Evolutionary conservation across 2,888 invertebrate genomes (phyloP).

Genomic region (Drosophila mettleri): DNA sequence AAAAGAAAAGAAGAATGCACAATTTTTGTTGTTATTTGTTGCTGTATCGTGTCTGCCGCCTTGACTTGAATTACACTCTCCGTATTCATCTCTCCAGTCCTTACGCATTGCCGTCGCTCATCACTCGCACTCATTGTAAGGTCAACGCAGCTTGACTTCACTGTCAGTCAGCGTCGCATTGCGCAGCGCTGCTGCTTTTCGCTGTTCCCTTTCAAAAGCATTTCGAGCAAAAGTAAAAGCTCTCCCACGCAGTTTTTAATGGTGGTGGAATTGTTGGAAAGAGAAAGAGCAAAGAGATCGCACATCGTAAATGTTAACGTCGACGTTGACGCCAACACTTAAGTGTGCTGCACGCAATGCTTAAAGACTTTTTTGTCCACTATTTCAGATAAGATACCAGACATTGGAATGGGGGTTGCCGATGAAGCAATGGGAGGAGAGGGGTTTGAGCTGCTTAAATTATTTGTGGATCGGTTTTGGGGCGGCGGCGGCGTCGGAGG

Average conservation of each 20-base stretch:
- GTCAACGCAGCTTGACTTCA: constrained; percentile 35
- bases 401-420: neutral
- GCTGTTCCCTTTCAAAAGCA: constrained; percentile 60
- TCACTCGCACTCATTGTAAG: constrained; percentile 26
- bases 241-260: constrained; percentile 56
- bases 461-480: constrained; percentile 25
- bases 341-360: constrained; percentile 38
- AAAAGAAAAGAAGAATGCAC: constrained; percentile 25
- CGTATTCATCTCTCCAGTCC: constrained; percentile 15
- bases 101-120: constrained; percentile 28
- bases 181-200: constrained; percentile 46
- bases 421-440: neutral
- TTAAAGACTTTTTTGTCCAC: constrained; percentile 26
- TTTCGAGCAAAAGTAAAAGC: constrained; percentile 64
- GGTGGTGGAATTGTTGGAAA: constrained; percentile 42
- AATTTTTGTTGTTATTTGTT: constrained; percentile 4
- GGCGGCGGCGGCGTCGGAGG: constrained; percentile 51
- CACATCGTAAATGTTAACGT: constrained; percentile 18
- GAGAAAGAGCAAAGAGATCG: constrained; percentile 36
- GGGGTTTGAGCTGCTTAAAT: constrained; percentile 2
- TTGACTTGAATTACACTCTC: constrained; percentile 29
- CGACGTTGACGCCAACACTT: constrained; percentile 7
- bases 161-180: constrained; percentile 3
- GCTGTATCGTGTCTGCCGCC: constrained; percentile 24
- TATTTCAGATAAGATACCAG: constrained; percentile 55